Percentiles rank a stretch among this genome's conserved stretches.
These are phyloP conservation scores for Drosophila borealis DNA, from an alignment of 2,888 invertebrate species.

Conservation along the genomic window DNA sequence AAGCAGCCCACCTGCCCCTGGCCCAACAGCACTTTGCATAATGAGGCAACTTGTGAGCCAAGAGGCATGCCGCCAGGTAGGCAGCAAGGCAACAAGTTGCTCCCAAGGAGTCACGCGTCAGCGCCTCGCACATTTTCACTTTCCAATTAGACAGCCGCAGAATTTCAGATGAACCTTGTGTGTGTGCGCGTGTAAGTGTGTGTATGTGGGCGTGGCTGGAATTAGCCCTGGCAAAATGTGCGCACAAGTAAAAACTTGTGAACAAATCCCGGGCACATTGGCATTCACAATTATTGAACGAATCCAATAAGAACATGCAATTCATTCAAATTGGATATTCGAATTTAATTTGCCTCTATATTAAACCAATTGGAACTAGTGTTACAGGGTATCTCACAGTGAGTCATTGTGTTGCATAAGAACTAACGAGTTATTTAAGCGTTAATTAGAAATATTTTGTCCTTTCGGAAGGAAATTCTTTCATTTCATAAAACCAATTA, in stretches of 20 bases:
- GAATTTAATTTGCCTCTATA: no score
- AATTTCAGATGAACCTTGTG: slow-evolving; percentile 31
- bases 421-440: no score
- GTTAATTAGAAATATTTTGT: no score
- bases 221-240: slow-evolving; percentile 37
- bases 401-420: no score
- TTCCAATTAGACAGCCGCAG: slow-evolving; percentile 72
- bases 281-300: not conserved
- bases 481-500: no score
- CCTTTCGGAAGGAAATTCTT: no score
- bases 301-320: not conserved
- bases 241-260: slow-evolving; percentile 20
- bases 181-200: not conserved
- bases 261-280: not conserved
- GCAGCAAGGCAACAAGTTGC: slow-evolving; percentile 70
- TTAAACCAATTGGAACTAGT: no score
- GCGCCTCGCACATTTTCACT: slow-evolving; percentile 72
- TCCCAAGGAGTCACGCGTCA: slow-evolving; percentile 70
- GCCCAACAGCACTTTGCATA: slow-evolving; percentile 68
- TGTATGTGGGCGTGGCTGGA: slow-evolving; percentile 25
- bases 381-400: no score
- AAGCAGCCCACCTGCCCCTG: not conserved
- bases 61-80: slow-evolving; percentile 35
- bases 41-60: slow-evolving; percentile 63
- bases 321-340: no score